phyloP scores from a whole-genome alignment of 2,888 invertebrate species.

The Ophion ellenae region DNA sequence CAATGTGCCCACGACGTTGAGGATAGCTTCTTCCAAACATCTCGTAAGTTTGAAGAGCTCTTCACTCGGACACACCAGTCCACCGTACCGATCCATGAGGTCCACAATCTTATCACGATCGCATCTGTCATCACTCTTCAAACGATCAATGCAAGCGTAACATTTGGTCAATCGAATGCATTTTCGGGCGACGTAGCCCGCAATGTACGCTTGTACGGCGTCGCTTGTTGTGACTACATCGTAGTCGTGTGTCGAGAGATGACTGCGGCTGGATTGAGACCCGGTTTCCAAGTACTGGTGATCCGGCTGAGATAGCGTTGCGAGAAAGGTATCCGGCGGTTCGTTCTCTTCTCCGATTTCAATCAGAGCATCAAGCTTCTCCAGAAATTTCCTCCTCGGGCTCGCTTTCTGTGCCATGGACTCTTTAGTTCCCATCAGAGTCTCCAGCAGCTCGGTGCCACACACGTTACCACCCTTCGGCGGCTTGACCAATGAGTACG shows the following conservation, averaged over 20 bases:
- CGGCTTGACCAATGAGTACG: conserved; percentile 67
- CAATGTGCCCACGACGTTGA: conserved; percentile 48
- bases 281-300: conserved; percentile 30
- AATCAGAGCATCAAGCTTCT: conserved; percentile 47
- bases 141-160: conserved; percentile 39
- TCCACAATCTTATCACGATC: conserved; percentile 46
- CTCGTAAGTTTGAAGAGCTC: conserved; percentile 47
- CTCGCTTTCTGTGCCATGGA: conserved; percentile 22
- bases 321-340: conserved; percentile 15
- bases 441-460: conserved; percentile 59
- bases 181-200: conserved; percentile 62
- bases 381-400: conserved; percentile 21
- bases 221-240: conserved; percentile 52
- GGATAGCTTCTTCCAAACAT: conserved; percentile 43
- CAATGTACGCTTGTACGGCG: conserved; percentile 55
- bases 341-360: conserved; percentile 40
- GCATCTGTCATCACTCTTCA: conserved; percentile 28
- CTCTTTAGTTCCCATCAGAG: conserved; percentile 54
- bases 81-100: conserved; percentile 45
- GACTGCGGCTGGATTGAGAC: conserved; percentile 28
- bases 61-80: conserved; percentile 57
- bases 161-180: conserved; percentile 41
- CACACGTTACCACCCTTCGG: conserved; percentile 66
- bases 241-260: conserved; percentile 53
- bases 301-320: conserved; percentile 7